Conservation (phyloP, 2,888 invertebrate genomes). For the Zaprionus lineosus region DNA sequence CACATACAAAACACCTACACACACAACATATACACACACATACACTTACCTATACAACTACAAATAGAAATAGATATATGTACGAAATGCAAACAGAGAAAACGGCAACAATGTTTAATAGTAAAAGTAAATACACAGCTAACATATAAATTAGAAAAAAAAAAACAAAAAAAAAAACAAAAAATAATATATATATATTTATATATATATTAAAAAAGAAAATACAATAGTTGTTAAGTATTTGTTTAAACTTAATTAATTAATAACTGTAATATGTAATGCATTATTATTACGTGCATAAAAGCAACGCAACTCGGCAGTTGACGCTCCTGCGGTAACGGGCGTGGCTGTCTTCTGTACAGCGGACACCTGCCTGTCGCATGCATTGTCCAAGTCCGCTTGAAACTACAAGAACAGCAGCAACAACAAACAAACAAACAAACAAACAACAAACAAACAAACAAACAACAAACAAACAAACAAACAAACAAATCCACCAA, state of each 20-base stretch:
- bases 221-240: conserved; percentile 71
- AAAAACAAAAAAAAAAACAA: too few species aligned
- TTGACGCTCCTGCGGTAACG: conserved; percentile 42
- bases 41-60: neutral
- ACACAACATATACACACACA: conserved; percentile 15
- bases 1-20: neutral
- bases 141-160: too few species aligned
- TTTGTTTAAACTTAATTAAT: conserved; percentile 76
- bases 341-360: conserved; percentile 42
- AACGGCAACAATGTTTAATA: conserved; percentile 49
- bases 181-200: conserved; percentile 41
- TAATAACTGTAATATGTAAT: conserved; percentile 67
- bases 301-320: conserved; percentile 40
- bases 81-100: conserved; percentile 21
- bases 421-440: too few species aligned
- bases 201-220: too few species aligned
- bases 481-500: conserved; percentile 10
- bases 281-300: conserved; percentile 45
- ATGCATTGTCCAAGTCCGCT: conserved; percentile 58
- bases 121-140: conserved; percentile 43
- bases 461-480: conserved; percentile 60
- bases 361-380: conserved; percentile 28
- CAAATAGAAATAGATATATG: conserved; percentile 5
- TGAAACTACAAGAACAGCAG: conserved; percentile 66
- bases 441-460: conserved; percentile 73